phyloP scores from a whole-genome alignment of 2,113 vertebrate species.

The Xenus cinereus region DNA sequence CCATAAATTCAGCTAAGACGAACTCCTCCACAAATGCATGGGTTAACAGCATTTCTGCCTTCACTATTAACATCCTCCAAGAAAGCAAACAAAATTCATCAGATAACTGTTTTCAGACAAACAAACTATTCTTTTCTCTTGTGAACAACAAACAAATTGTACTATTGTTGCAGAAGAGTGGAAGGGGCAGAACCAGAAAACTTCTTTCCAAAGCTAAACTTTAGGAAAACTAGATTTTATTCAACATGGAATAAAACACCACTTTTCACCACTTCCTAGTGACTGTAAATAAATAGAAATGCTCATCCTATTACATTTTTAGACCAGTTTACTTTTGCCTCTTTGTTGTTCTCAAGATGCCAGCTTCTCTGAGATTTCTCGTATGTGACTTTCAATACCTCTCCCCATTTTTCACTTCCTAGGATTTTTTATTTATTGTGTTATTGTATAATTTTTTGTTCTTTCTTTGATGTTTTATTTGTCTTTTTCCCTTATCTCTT shows the following conservation, averaged over 20 bases:
- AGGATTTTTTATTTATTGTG: not conserved
- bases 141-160: conserved; percentile 8
- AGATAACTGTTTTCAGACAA: conserved; percentile 41
- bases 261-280: not conserved
- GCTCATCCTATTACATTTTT: not conserved
- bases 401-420: not conserved
- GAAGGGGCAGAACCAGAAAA: not conserved
- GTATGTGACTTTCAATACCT: not conserved
- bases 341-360: not conserved
- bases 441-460: not conserved
- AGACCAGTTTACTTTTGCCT: not conserved
- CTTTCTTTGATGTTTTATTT: not conserved
- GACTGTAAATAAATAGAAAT: conserved; percentile 8
- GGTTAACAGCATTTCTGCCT: conserved; percentile 25
- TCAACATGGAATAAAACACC: not conserved
- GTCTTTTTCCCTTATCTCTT: not conserved
- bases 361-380: not conserved
- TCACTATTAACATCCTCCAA: not conserved
- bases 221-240: not conserved
- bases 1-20: not conserved
- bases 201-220: not conserved
- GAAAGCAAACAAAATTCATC: conserved; percentile 33
- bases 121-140: not conserved
- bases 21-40: not conserved
- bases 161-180: not conserved